Percentiles rank a stretch among this genome's conserved stretches.
Evolutionary conservation across 2,113 vertebrate species (phyloP).

Genomic region (Mirza zaza): DNA sequence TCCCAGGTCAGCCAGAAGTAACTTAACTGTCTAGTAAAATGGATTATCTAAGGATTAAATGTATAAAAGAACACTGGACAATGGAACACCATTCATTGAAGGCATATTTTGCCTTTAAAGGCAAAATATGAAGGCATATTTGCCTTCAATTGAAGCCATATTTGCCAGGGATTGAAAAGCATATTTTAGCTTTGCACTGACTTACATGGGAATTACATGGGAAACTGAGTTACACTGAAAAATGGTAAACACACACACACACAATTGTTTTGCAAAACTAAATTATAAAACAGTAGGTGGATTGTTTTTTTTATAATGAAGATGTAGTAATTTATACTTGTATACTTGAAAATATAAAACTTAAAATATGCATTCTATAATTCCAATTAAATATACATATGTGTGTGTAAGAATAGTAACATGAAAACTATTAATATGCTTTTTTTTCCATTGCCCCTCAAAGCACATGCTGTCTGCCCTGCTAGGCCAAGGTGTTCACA

Average conservation of each 20-base stretch:
- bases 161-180: no score
- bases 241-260: background rate
- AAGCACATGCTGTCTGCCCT: background rate
- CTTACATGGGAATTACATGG: background rate
- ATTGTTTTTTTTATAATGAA: background rate
- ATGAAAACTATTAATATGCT: background rate
- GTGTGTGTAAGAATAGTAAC: background rate
- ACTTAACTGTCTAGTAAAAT: background rate
- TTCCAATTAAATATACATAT: background rate
- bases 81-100: background rate
- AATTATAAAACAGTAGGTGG: background rate
- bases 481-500: background rate
- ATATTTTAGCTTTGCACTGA: background rate
- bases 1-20: background rate
- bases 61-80: background rate
- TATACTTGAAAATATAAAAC: background rate
- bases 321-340: background rate
- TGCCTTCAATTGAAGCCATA: no score
- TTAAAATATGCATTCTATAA: background rate
- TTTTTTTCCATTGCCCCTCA: background rate
- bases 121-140: no score
- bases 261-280: background rate
- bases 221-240: conserved; percentile 13
- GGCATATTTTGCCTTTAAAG: no score
- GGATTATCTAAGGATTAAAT: background rate